A percentile compares a stretch with the other conserved stretches of the same genome.
Conservation (phyloP, 2,113 vertebrate genomes). For the Entelurus aequoreus region DNA sequence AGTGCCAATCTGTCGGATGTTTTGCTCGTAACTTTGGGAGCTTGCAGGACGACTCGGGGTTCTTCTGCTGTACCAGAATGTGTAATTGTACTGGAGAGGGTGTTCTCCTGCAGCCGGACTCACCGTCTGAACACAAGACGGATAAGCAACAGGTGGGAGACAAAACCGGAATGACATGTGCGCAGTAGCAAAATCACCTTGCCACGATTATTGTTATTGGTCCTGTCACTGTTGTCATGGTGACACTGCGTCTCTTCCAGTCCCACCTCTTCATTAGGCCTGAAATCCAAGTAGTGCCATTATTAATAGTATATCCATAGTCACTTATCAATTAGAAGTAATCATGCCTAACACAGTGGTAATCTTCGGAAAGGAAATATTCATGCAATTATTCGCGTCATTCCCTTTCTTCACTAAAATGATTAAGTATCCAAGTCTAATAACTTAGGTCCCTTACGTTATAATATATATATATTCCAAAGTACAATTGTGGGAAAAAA, state of each 20-base stretch:
- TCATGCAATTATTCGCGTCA: too few species aligned
- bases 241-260: slow-evolving; percentile 30
- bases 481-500: too few species aligned
- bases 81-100: slow-evolving; percentile 74
- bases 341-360: too few species aligned
- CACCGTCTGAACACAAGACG: slow-evolving; percentile 22
- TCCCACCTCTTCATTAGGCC: slow-evolving; percentile 47
- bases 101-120: slow-evolving; percentile 62
- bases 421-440: too few species aligned
- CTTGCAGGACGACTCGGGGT: slow-evolving; percentile 68
- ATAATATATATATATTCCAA: too few species aligned
- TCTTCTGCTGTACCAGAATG: slow-evolving; percentile 72
- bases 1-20: slow-evolving; percentile 71
- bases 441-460: too few species aligned
- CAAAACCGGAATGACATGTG: neutral
- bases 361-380: too few species aligned
- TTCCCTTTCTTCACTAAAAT: too few species aligned
- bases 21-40: slow-evolving; percentile 73
- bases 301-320: neutral
- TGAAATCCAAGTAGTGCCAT: slow-evolving; percentile 3
- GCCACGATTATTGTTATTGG: slow-evolving; percentile 42
- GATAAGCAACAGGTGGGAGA: neutral
- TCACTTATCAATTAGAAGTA: too few species aligned
- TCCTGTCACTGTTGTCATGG: slow-evolving; percentile 36
- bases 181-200: slow-evolving; percentile 26